Conservation (phyloP, 2,113 vertebrate genomes). For the Sardina pilchardus region DNA sequence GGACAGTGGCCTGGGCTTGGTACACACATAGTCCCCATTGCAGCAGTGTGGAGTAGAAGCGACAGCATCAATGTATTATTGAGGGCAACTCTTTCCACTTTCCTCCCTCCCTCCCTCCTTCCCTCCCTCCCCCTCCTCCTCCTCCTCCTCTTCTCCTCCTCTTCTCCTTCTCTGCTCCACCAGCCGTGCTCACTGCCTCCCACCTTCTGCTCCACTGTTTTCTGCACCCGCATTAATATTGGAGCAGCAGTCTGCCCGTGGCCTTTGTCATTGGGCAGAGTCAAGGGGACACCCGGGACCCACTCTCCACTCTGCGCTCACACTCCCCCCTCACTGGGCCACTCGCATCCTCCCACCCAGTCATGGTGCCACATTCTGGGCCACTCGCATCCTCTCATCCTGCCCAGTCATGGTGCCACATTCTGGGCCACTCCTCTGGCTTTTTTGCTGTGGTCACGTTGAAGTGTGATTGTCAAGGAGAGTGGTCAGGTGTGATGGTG, state of each 20-base stretch:
- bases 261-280: constrained; percentile 2
- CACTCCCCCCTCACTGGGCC: neutral
- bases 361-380: neutral
- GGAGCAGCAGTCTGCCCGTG: constrained; percentile 12
- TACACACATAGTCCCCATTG: neutral
- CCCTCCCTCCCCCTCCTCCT: constrained; percentile 46
- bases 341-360: neutral
- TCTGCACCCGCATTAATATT: neutral
- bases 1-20: neutral
- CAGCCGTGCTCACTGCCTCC: neutral
- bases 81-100: neutral
- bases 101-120: constrained; percentile 25
- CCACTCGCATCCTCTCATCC: neutral
- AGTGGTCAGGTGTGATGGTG: neutral
- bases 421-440: neutral
- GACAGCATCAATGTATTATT: constrained; percentile 11
- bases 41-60: neutral
- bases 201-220: neutral
- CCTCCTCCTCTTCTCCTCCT: constrained; percentile 3
- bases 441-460: neutral
- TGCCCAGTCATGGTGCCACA: neutral
- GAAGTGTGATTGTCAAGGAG: neutral
- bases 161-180: neutral
- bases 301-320: no score
- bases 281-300: neutral